phyloP scores from a whole-genome alignment of 2,797 vertebrate species.

The Ceyx erithaca region DNA sequence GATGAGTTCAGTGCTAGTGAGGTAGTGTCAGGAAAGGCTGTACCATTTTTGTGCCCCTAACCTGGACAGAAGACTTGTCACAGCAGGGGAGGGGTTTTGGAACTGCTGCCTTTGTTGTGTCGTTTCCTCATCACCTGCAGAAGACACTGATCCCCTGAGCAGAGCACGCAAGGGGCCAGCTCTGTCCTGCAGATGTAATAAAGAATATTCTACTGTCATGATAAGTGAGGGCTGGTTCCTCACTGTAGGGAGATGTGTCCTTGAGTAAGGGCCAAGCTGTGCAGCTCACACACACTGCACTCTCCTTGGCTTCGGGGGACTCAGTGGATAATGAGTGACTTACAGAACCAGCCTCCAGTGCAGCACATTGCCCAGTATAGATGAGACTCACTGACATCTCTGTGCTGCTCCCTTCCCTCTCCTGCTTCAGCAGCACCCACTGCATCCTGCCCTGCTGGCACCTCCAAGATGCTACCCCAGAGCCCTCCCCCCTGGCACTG shows the following conservation, averaged over 20 bases:
- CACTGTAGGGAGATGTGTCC: not conserved
- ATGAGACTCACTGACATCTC: conserved; percentile 41
- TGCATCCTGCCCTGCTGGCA: not conserved
- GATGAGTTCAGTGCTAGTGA: not conserved
- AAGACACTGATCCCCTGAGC: not conserved
- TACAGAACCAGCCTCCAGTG: conserved; percentile 43
- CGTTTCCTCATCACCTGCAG: not conserved
- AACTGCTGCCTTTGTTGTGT: not conserved
- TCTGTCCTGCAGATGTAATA: not conserved
- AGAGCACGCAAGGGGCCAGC: not conserved
- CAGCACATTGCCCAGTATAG: conserved; percentile 11
- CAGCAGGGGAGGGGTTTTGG: not conserved
- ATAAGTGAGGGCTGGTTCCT: not conserved
- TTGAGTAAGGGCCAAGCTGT: not conserved
- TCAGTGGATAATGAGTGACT: not conserved
- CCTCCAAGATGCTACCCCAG: not conserved
- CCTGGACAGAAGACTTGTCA: not conserved
- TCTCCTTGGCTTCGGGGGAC: not conserved
- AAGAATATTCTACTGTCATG: not conserved
- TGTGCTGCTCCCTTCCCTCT: not conserved
- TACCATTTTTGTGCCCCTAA: not conserved
- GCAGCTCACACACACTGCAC: not conserved
- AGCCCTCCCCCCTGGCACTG: not conserved
- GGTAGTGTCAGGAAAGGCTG: not conserved
- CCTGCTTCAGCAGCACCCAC: not conserved